Evolutionary conservation across 2,113 vertebrate species (phyloP), one percentile per base, ranked within the genome.

Genomic region (Rhodinocichla rosea): DNA sequence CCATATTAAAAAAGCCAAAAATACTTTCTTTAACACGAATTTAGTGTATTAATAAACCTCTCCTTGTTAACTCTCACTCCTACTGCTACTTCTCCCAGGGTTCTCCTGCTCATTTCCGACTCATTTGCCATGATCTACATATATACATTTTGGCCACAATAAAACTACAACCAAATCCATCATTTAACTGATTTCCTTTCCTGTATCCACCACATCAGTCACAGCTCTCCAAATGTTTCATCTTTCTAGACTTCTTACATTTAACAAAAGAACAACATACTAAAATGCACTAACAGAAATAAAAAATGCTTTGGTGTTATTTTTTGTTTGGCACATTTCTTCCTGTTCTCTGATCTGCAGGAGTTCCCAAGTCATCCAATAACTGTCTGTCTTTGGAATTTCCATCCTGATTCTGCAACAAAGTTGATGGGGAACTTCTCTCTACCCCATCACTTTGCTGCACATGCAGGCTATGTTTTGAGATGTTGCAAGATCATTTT

Each of bases 31-130:
- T 90, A 63, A 44, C 12, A 26, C 1, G 3, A 79, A 42, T 70
- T 87, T 70, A 70, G 47, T 28, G 27, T 78, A 56, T 56, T 50
- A 80, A 18, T 64, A 83, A 68, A 86, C 63, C 47, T 91, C 79
- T 96, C 70, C 88, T 90, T 71, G 6, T 65, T 84, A 55, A 42
- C 89, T 55, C 68, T 96, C 87, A 93, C 70, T 89, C 85, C 65
- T 40, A 67, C 49, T 68, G 69, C 84, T 82, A 32, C 69, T 80
- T 45, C 30, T 95, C 78, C 45, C 78, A 78, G 60, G 83, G 67
- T 80, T 44, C 83, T 74, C 28, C 32, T 18, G 19, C 23, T 65
- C 10, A 5, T 71, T 91, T 79, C 57, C 40, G 64, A 23, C 33
- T 22, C 1, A 1, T 1, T 32, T 87, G 40, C 24, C 16, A 13